These are phyloP conservation scores for Oikopleura dioica DNA, from an alignment of 23 tunicate species.

Conservation along the genomic window DNA sequence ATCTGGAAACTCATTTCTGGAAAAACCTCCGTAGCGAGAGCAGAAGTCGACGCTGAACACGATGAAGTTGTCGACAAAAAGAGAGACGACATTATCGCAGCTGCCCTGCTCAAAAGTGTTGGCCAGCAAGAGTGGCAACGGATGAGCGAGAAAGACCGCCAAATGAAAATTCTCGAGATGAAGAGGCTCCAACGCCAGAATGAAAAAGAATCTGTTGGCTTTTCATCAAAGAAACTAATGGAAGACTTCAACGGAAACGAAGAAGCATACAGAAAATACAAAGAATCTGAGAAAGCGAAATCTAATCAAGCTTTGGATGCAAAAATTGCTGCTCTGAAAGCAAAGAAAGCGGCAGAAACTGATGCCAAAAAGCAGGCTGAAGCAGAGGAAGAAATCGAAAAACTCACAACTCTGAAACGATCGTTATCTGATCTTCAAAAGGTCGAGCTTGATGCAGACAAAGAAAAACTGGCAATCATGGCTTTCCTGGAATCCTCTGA, in stretches of 20 bases:
- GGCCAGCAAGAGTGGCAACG: not conserved
- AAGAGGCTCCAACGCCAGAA: not conserved
- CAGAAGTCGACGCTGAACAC: not conserved
- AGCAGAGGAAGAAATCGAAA: not conserved
- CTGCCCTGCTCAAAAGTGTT: not conserved
- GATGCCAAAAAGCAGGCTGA: not conserved
- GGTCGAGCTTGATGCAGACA: not conserved
- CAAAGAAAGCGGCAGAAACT: not conserved
- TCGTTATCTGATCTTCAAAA: slow-evolving; percentile 2
- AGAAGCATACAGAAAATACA: not conserved
- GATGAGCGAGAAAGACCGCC: not conserved
- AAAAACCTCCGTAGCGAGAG: not conserved
- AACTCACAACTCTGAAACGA: not conserved
- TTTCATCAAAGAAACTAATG: not conserved
- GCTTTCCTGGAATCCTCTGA: not conserved
- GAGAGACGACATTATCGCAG: not conserved
- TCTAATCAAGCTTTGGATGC: not conserved
- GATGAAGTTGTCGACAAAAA: not conserved
- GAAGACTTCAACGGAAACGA: not conserved
- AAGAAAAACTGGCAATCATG: not conserved
- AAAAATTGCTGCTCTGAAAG: no score
- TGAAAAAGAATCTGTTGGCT: not conserved
- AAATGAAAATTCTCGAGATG: not conserved
- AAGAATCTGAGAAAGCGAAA: not conserved
- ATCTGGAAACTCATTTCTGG: not conserved